Evolutionary conservation across 2,888 invertebrate species (phyloP).

Genomic region (Ernsta delagoae): DNA sequence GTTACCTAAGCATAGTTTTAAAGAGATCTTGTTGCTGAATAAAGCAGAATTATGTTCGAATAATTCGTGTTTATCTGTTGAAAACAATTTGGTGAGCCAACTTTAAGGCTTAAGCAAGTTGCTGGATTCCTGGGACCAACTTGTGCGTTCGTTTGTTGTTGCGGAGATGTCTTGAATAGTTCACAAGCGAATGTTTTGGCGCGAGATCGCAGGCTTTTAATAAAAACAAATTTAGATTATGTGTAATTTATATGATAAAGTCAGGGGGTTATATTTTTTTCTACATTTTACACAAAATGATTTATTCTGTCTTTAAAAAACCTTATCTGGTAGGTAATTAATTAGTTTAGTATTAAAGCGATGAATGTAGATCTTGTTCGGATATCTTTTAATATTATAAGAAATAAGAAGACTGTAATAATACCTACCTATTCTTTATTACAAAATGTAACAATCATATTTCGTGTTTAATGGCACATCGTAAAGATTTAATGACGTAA

Average conservation of each 20-base stretch:
- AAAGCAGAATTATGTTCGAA: neutral
- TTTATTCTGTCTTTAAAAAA: too few species aligned
- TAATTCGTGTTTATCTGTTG: slow-evolving; percentile 4
- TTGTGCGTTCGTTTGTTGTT: neutral
- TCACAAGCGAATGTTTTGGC: neutral
- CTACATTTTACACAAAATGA: too few species aligned
- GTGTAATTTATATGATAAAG: too few species aligned
- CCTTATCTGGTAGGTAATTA: too few species aligned
- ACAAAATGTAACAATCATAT: neutral
- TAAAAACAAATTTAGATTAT: too few species aligned
- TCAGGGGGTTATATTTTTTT: too few species aligned
- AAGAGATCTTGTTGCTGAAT: neutral
- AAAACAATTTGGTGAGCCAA: neutral
- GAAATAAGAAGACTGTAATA: too few species aligned
- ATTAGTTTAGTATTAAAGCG: too few species aligned
- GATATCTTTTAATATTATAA: too few species aligned
- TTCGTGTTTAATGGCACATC: neutral
- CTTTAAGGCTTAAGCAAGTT: neutral
- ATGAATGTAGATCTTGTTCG: too few species aligned
- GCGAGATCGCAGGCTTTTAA: neutral
- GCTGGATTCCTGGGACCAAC: neutral
- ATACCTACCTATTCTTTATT: too few species aligned
- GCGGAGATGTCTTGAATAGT: neutral
- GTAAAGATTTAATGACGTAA: neutral
- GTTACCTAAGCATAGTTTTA: neutral